Base-by-base conservation (phyloP, 2,113 vertebrate species). In the Hippocampus abdominalis region DNA sequence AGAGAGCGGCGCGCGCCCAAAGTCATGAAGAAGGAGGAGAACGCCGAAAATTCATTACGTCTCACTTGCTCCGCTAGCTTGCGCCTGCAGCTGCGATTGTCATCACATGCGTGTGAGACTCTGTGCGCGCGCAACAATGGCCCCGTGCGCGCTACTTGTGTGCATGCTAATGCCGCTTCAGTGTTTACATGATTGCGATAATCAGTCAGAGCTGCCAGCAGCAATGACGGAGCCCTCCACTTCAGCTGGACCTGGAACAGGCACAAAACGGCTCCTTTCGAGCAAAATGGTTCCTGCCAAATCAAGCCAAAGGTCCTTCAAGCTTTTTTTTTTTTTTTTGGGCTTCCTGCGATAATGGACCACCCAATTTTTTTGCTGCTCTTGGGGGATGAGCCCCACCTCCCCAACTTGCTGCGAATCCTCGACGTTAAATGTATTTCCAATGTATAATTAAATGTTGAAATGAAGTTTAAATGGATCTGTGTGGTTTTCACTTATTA, bases 61-160 rank as follows among this genome's bases (percentile, higher is more conserved):
- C 73, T 75, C 51, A 40, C 78, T 79, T 85, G 70, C 81, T 79
- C 82, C 77, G 72, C 64, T 1, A 70, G 54, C 69, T 71, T 64
- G 66, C 63, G 71, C 79, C 82, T 66, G 69, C 82, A 85, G 88
- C 85, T 81, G 79, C 46, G 69, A 72, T 66, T 82, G 70, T 56
- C 75, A 78, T 83, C 54, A 57, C 54, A 13, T 57, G 54, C 27
- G 11, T 44, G 42, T 44, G 42, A n/a, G n/a, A n/a, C n/a, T n/a
- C n/a, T 51, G 48, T 51, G 48, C 12, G 42, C 21, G 48, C 18
- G 18, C 4, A 2, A 20, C 18, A 21, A 20, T 1, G 20, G 49
- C 7, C 20, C n/a, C 6, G 2, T n/a, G n/a, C n/a, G n/a, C 10
- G 4, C 53, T 56, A 4, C 53, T 56, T 56, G n/a, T 56, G 23